phyloP scores from a whole-genome alignment of 1,140 invertebrate species.

The Eurosta solidaginis region DNA sequence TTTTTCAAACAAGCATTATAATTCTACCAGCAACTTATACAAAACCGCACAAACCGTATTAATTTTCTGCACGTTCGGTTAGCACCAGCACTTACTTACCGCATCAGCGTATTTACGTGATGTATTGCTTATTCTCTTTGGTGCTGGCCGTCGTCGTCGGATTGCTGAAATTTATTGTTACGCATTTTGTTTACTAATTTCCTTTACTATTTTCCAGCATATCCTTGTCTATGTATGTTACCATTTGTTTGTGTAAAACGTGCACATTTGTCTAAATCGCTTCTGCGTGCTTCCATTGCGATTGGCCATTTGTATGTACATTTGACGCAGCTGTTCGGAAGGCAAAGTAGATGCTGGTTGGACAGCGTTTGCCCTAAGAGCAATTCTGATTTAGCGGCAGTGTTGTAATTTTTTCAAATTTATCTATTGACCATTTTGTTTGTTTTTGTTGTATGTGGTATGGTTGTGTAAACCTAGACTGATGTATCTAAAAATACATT shows the following conservation, averaged over 20 bases:
- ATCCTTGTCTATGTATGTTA: neutral
- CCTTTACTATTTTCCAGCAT: neutral
- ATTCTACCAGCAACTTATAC: no score
- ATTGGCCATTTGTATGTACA: neutral
- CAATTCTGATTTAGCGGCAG: neutral
- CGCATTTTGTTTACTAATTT: conserved; percentile 23
- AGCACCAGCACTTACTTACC: neutral
- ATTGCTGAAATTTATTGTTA: conserved; percentile 8
- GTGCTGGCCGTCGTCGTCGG: neutral
- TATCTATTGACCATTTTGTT: neutral
- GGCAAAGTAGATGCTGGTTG: neutral
- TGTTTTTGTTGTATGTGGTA: no score
- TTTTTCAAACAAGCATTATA: no score
- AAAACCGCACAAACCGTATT: neutral
- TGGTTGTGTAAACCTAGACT: neutral
- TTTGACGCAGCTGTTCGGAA: neutral
- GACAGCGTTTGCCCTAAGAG: neutral
- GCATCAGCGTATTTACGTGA: neutral
- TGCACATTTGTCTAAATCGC: neutral
- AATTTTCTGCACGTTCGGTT: neutral
- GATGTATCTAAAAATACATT: neutral
- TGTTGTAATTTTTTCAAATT: neutral
- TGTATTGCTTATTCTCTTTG: no score
- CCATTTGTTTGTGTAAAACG: no score
- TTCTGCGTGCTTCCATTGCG: neutral